Base-by-base conservation (phyloP, 2,113 vertebrate genomes). In the Hiodon alosoides region DNA sequence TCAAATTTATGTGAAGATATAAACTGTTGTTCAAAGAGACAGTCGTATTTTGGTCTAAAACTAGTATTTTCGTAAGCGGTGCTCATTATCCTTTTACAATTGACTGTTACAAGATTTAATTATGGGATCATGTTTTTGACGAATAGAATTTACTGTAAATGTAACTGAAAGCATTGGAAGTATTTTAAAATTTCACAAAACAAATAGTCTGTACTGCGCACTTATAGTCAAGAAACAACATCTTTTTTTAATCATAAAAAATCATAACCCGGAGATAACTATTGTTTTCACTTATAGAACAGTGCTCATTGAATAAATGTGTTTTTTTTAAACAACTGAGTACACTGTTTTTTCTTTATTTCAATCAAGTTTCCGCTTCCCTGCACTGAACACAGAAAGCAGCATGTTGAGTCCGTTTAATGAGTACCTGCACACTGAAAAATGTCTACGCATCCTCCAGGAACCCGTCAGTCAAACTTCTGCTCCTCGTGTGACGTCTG, bases 231-330 rank as follows among this genome's bases (percentile, higher is more conserved):
- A 46, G 31, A 64, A 74, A 76, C 66, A 14, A 17, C 14, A 5
- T 81, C 48, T 61, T 72, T 80, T 69, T 67, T 75, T 57, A 55
- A 16, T 14, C 31, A 53, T 13, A 14, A 69, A n/a, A 8, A 16
- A 9, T 57, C 59, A 67, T 14, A 58, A 31, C 31, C 31, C 31
- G 31, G 31, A 31, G 31, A 31, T 1, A 16, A 53, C 9, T 64
- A 9, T 13, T 10, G 17, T 71, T 67, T 79, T 79, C 5, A 71
- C 53, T 76, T 71, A 53, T 46, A 77, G 73, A 82, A 61, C 85
- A 82, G 83, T 89, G 86, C 83, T 87, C 78, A 80, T 78, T 81
- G 73, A 90, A 90, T 90, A 90, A 89, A 87, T 83, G 81, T 84
- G 54, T 74, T 76, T 78, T 52, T 52, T 67, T 78, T 83, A 61